Evolutionary conservation across 2,888 invertebrate species (phyloP).

Genomic region (Drosophila anceps): DNA sequence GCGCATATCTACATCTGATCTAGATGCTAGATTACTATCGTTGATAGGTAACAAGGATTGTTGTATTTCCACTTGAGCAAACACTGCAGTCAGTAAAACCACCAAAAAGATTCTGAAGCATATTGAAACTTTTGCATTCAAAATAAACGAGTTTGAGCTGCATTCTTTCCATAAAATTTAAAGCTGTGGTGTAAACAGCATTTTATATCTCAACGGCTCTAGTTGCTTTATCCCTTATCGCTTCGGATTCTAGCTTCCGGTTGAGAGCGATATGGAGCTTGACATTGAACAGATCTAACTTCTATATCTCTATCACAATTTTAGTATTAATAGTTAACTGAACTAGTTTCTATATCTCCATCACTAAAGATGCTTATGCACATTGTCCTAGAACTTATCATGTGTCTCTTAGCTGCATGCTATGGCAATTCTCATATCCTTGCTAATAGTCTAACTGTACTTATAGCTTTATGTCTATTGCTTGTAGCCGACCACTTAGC

Average conservation of each 20-base stretch:
- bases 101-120: neutral
- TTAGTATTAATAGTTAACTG: neutral
- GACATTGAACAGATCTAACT: too few relatives aligned
- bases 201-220: too few relatives aligned
- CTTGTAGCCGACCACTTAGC: constrained; percentile 42
- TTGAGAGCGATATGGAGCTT: too few relatives aligned
- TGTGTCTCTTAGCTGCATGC: constrained; percentile 2
- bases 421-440: constrained; percentile 22
- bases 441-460: constrained; percentile 37
- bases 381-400: neutral
- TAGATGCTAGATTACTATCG: constrained; percentile 48
- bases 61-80: neutral
- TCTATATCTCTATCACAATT: neutral
- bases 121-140: neutral
- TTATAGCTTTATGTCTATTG: neutral
- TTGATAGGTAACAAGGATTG: constrained; percentile 38
- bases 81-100: neutral
- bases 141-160: neutral
- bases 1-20: neutral
- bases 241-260: too few relatives aligned
- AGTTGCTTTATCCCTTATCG: too few relatives aligned
- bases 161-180: neutral
- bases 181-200: too few relatives aligned
- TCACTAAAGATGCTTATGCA: neutral
- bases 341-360: neutral